Evolutionary conservation across 1,140 invertebrate species (phyloP).

Genomic region (Bombus vancouverensis): DNA sequence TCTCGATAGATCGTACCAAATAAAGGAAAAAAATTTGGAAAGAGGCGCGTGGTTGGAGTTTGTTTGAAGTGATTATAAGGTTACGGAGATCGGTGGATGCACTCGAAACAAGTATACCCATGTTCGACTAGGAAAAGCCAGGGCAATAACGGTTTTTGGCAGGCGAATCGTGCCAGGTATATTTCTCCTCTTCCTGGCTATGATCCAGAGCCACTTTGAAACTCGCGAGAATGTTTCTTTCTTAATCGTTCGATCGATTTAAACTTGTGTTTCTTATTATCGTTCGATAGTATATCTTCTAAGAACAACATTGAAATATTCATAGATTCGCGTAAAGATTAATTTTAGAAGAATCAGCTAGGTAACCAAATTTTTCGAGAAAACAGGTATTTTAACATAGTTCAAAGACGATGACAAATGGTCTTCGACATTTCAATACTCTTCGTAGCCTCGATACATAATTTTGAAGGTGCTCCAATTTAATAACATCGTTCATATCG

Average conservation of each 20-base stretch:
- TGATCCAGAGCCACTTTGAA: conserved; percentile 30
- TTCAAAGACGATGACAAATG: neutral
- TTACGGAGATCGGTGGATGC: neutral
- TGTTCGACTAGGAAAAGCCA: neutral
- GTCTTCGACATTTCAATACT: neutral
- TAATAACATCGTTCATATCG: neutral
- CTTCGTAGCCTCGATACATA: neutral
- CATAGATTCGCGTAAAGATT: neutral
- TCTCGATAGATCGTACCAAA: neutral
- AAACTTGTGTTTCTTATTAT: neutral
- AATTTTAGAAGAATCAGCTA: neutral
- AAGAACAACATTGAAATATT: too few species aligned
- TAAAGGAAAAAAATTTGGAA: too few species aligned
- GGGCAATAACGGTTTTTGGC: conserved; percentile 40
- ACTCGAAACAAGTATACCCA: neutral
- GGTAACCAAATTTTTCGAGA: neutral
- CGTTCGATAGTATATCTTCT: neutral
- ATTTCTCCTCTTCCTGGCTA: conserved; percentile 20
- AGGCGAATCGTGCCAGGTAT: conserved; percentile 18
- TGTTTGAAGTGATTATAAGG: neutral
- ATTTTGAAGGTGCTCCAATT: neutral
- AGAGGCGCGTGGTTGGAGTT: neutral
- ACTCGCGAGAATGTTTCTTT: conserved; percentile 27
- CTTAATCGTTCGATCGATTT: conserved; percentile 33
- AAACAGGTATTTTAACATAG: neutral